Evolutionary conservation across 2,888 invertebrate species (phyloP).

Genomic region (Desoria tigrina): DNA sequence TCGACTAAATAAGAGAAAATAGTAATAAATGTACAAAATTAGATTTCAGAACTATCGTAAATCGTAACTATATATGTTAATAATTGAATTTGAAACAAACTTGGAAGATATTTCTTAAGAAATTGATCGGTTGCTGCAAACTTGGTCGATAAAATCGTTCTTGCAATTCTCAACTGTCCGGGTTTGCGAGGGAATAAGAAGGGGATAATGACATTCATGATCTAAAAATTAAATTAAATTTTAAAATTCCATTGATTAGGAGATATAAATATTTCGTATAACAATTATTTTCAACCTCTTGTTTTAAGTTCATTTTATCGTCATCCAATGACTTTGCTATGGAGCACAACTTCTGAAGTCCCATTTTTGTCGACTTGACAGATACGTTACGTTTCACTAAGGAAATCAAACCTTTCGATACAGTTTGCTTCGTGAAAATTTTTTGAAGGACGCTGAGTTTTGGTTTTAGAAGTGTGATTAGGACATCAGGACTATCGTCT

Average conservation of each 20-base stretch:
- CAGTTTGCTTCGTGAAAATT: conserved; percentile 59
- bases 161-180: conserved; percentile 58
- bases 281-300: too few relatives aligned
- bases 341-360: conserved; percentile 38
- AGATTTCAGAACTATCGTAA: too few relatives aligned
- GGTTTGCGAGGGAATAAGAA: conserved; percentile 64
- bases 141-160: conserved; percentile 58
- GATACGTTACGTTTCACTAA: conserved; percentile 59
- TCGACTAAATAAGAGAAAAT: too few relatives aligned
- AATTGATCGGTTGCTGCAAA: conserved; percentile 59
- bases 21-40: too few relatives aligned
- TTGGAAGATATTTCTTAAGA: conserved; percentile 51
- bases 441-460: conserved; percentile 57
- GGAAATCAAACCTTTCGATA: conserved; percentile 61
- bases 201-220: conserved; percentile 65
- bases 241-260: too few relatives aligned
- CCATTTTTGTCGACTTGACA: conserved; percentile 28
- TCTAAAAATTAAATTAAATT: conserved; percentile 47
- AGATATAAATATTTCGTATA: too few relatives aligned
- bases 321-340: conserved; percentile 17
- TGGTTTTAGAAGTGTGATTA: conserved; percentile 60
- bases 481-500: conserved; percentile 69
- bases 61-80: too few relatives aligned
- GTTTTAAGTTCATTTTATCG: too few relatives aligned
- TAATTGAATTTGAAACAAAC: too few relatives aligned